Conservation (phyloP, 92 coral and sea anemone species). For the Umimayanthus kanabou region DNA sequence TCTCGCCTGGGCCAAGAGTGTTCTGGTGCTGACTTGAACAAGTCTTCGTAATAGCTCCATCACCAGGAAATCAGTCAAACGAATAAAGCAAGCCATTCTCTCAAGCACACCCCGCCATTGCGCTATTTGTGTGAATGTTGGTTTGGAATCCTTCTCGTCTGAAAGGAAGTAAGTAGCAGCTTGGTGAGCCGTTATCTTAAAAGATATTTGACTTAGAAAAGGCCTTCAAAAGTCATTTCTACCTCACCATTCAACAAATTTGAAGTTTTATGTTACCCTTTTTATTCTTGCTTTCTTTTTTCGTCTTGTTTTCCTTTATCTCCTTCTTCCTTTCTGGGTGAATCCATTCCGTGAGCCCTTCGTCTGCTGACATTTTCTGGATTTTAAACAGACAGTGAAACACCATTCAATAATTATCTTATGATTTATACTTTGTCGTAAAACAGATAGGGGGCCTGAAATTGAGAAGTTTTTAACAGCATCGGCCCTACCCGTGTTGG, state of each 20-base stretch:
- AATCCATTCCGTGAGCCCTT: constrained; percentile 93
- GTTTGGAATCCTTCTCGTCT: constrained; percentile 52
- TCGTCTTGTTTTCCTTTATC: constrained; percentile 24
- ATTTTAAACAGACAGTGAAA: background rate
- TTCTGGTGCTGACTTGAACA: constrained; percentile 77
- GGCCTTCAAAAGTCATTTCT: background rate
- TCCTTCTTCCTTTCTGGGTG: constrained; percentile 68
- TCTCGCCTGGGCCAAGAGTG: constrained; percentile 77
- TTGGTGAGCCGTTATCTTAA: background rate
- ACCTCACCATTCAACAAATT: background rate
- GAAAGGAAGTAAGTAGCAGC: background rate
- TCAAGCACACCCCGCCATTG: constrained; percentile 92
- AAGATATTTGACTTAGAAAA: too few relatives aligned
- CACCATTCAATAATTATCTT: background rate
- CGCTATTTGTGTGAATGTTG: constrained; percentile 85
- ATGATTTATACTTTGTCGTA: background rate
- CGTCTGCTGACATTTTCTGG: constrained; percentile 71
- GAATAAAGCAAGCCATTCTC: constrained; percentile 80
- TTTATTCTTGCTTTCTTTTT: constrained; percentile 44
- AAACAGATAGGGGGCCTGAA: background rate
- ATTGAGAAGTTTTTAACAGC: background rate
- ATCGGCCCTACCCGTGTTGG: background rate
- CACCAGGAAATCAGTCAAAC: constrained; percentile 84
- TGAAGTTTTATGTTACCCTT: constrained; percentile 44
- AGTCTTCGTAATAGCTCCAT: constrained; percentile 89